Evolutionary conservation across 2,888 invertebrate species (phyloP).

Genomic region (Oscheius myriophilus): DNA sequence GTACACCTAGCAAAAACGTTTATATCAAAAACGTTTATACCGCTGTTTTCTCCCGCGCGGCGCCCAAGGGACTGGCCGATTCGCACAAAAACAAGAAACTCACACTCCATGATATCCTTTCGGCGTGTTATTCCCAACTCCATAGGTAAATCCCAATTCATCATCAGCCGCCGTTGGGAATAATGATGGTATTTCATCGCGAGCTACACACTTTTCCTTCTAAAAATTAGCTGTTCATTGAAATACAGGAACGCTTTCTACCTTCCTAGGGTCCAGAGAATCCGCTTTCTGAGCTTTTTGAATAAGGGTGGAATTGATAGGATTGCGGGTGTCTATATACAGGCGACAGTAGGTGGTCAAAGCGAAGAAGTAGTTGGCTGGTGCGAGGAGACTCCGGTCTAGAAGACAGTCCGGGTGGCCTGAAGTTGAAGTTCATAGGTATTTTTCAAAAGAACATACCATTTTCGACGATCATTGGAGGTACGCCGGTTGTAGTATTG

Average conservation of each 20-base stretch:
- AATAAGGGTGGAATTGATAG: neutral
- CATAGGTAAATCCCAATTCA: neutral
- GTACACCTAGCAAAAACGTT: no score
- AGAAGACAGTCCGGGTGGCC: constrained; percentile 5
- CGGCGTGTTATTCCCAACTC: no score
- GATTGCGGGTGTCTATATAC: neutral
- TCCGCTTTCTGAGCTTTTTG: neutral
- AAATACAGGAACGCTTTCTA: neutral
- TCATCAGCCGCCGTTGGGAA: neutral
- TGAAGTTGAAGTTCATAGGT: neutral
- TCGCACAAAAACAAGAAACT: no score
- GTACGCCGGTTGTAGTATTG: no score
- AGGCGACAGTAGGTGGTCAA: constrained; percentile 2
- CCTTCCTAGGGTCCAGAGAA: neutral
- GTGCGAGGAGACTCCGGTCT: constrained; percentile 1
- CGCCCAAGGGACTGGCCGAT: no score
- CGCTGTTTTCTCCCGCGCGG: no score
- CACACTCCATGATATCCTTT: no score
- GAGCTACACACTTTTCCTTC: neutral
- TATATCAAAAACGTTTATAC: no score
- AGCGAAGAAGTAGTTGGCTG: constrained; percentile 1
- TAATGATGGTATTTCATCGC: neutral
- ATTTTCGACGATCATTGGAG: no score
- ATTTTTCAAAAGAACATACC: no score
- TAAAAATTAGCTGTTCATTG: neutral